phyloP scores from a whole-genome alignment of 2,797 vertebrate genomes.

The Hypotaenidia okinawae region DNA sequence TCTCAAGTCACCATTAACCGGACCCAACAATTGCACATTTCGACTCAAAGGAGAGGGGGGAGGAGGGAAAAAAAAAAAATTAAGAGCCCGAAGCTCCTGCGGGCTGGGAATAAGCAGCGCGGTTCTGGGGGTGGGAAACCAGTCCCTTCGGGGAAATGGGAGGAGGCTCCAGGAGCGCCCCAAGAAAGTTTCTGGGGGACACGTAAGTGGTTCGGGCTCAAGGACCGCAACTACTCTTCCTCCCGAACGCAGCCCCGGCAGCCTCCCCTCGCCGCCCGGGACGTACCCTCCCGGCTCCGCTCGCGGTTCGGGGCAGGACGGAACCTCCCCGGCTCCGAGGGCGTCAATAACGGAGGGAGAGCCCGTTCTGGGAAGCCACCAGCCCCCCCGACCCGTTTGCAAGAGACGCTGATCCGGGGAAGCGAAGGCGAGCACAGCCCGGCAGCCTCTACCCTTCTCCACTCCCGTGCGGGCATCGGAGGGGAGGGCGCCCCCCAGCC shows the following conservation, averaged over 20 bases:
- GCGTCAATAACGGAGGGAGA: accelerated
- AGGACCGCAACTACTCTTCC: background rate
- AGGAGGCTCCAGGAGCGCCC: background rate
- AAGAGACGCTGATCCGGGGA: background rate
- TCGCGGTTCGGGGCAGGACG: background rate
- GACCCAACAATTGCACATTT: slow-evolving; percentile 70
- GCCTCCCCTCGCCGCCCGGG: background rate
- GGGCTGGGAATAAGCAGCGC: background rate
- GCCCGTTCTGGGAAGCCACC: background rate
- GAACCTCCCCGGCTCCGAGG: background rate
- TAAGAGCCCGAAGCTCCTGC: background rate
- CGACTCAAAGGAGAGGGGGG: slow-evolving; percentile 35
- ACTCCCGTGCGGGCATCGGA: background rate
- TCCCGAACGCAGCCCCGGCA: background rate
- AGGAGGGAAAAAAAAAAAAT: background rate
- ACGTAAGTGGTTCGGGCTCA: background rate
- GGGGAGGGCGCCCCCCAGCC: background rate
- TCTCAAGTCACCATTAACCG: slow-evolving; percentile 73
- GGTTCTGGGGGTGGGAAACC: background rate
- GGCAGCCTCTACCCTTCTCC: background rate
- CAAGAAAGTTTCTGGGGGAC: background rate
- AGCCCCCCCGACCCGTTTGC: background rate
- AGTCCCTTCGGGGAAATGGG: background rate
- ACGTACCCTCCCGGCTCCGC: background rate
- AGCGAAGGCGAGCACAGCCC: background rate